Evolutionary conservation across 2,113 vertebrate species (phyloP).

Genomic region (Macquaria australasica): DNA sequence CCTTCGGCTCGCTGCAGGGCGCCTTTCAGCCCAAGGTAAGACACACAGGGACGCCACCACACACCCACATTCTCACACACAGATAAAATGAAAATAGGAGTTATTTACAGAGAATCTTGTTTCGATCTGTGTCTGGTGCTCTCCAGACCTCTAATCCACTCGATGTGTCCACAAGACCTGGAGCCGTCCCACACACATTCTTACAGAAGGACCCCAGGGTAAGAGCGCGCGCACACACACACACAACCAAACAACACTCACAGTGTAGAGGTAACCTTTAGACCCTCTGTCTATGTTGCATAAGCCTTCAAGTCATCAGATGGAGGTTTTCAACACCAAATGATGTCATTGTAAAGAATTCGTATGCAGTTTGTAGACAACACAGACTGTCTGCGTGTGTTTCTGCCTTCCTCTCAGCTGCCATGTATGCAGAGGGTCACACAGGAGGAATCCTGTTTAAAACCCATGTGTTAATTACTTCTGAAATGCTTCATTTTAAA

Average conservation of each 20-base stretch:
- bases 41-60: not conserved
- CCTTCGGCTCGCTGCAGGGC: constrained; percentile 96
- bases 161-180: constrained; percentile 93
- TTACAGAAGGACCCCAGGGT: constrained; percentile 98
- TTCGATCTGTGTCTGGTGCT: constrained; percentile 55
- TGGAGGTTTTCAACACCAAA: constrained; percentile 11
- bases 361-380: not conserved
- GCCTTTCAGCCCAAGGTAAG: constrained; percentile 99
- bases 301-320: constrained; percentile 20
- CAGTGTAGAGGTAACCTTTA: constrained; percentile 5
- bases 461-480: constrained; percentile 84
- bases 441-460: constrained; percentile 5
- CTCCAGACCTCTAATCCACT: constrained; percentile 96
- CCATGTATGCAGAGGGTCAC: constrained; percentile 1
- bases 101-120: constrained; percentile 34
- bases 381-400: not conserved
- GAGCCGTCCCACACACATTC: constrained; percentile 94
- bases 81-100: not conserved
- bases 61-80: not conserved
- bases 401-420: not conserved
- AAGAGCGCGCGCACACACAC: constrained; percentile 58
- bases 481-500: constrained; percentile 88
- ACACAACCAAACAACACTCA: constrained; percentile 2
- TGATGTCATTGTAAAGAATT: not conserved
- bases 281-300: not conserved